Base-by-base conservation (phyloP, 2,113 vertebrate species). In the Polypterus bichir region DNA sequence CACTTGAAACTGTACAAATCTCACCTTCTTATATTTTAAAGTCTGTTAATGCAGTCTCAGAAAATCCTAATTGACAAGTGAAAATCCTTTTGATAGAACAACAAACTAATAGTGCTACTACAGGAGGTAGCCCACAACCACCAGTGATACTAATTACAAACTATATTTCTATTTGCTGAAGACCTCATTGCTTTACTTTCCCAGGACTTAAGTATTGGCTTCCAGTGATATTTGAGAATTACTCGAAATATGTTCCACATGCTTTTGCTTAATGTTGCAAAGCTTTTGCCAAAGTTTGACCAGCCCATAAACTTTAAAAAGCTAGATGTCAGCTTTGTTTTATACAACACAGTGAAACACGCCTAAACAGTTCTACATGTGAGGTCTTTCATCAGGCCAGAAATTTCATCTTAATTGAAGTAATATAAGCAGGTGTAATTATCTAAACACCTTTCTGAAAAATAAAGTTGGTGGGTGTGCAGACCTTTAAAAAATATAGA, bases 231-330 rank as follows among this genome's bases (percentile, higher is more conserved):
- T 69, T 74, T 77, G 83, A 85, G 84, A 91, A 86, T 81, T 76
- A 83, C 66, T 71, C 74, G 74, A 89, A 86, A 92, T 89, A 80
- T 82, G 76, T 90, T 90, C 89, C 75, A 74, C 86, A 87, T 91
- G 87, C 81, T 79, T 73, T 73, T 69, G 70, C 65, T 72, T 65
- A 64, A 63, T 60, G 64, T 74, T 45, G 46, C 53, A 46, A n/a
- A 10, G 63, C 67, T 64, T 70, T 70, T 73, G 73, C 68, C 65
- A 78, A 77, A 77, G 64, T 63, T 59, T 47, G 70, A 72, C 68
- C 66, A 67, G 62, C 64, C 62, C 67, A 65, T 68, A 76, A 76
- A 70, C 74, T 64, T 51, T 65, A 65, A 51, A 46, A 60, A 63
- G 62, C 53, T 61, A 73, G 65, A 71, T 75, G 72, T 75, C 77